Conservation (phyloP, 1,140 invertebrate species). For the Drosophila takahashii region DNA sequence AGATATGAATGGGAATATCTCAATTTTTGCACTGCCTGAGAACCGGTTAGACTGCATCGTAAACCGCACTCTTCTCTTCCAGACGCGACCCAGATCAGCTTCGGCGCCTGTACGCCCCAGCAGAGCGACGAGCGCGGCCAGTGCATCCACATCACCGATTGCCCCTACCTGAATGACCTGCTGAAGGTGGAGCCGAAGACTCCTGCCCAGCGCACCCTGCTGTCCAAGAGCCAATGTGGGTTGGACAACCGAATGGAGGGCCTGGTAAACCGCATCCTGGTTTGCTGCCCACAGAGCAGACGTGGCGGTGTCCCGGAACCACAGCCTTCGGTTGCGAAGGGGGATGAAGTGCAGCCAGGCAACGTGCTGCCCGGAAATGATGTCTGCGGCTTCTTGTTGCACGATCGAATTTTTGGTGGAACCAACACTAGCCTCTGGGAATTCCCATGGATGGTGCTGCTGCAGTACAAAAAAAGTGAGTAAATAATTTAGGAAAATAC, state of each 20-base stretch:
- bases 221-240: slow-evolving; percentile 68
- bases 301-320: neutral
- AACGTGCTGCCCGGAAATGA: slow-evolving; percentile 65
- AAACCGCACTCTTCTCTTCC: slow-evolving; percentile 11
- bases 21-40: neutral
- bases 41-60: slow-evolving; percentile 51
- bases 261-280: slow-evolving; percentile 56
- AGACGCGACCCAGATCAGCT: slow-evolving; percentile 55
- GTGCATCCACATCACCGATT: slow-evolving; percentile 83
- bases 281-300: slow-evolving; percentile 58
- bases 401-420: slow-evolving; percentile 87
- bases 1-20: neutral
- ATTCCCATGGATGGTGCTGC: slow-evolving; percentile 89
- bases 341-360: slow-evolving; percentile 20
- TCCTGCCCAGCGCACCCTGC: slow-evolving; percentile 23
- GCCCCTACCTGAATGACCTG: slow-evolving; percentile 76
- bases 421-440: slow-evolving; percentile 87
- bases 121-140: slow-evolving; percentile 68
- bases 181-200: slow-evolving; percentile 36
- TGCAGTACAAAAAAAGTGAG: slow-evolving; percentile 82
- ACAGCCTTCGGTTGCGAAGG: neutral
- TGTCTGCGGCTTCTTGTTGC: slow-evolving; percentile 84
- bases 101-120: slow-evolving; percentile 80
- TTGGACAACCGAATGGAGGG: slow-evolving; percentile 57
- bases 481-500: neutral